A percentile compares a stretch with the other conserved stretches of the same genome.
phyloP scores from a whole-genome alignment of 2,797 vertebrate species.

The Myripristis jacobus region DNA sequence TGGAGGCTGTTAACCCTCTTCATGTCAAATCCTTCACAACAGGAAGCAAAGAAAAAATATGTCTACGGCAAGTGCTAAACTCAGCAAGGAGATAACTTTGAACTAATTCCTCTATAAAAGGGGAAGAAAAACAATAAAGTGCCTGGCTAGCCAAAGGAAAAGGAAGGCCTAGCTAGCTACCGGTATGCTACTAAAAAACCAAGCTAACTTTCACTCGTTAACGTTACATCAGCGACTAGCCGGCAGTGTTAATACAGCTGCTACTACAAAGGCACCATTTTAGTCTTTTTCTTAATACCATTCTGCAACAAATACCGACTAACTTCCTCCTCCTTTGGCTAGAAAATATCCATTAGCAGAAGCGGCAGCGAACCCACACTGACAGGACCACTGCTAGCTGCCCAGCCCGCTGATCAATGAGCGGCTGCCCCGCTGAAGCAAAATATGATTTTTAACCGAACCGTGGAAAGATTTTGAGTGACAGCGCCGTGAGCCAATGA shows the following conservation, averaged over 20 bases:
- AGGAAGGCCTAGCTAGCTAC: slow-evolving; percentile 57
- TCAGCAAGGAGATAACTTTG: slow-evolving; percentile 14
- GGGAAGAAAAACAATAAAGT: slow-evolving; percentile 35
- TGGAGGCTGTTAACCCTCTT: slow-evolving; percentile 79
- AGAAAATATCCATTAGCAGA: slow-evolving; percentile 44
- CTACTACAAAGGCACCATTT: slow-evolving; percentile 67
- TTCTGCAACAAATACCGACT: slow-evolving; percentile 54
- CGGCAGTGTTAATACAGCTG: slow-evolving; percentile 34
- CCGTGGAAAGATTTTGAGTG: slow-evolving; percentile 41
- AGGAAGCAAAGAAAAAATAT: neutral
- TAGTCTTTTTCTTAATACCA: slow-evolving; percentile 76
- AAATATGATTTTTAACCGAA: slow-evolving; percentile 21
- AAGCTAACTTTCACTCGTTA: slow-evolving; percentile 49
- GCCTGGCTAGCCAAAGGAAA: slow-evolving; percentile 29
- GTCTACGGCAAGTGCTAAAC: neutral
- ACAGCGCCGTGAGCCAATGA: slow-evolving; percentile 63
- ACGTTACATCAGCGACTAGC: slow-evolving; percentile 34
- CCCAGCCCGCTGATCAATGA: neutral
- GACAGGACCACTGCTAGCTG: slow-evolving; percentile 8
- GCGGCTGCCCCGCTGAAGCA: neutral
- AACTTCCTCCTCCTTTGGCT: slow-evolving; percentile 18
- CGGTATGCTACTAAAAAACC: slow-evolving; percentile 12
- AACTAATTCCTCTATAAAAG: neutral
- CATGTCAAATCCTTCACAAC: slow-evolving; percentile 64
- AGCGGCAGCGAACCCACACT: slow-evolving; percentile 16